Evolutionary conservation across 2,888 invertebrate species (phyloP).

Genomic region (Caenorhabditis becei): DNA sequence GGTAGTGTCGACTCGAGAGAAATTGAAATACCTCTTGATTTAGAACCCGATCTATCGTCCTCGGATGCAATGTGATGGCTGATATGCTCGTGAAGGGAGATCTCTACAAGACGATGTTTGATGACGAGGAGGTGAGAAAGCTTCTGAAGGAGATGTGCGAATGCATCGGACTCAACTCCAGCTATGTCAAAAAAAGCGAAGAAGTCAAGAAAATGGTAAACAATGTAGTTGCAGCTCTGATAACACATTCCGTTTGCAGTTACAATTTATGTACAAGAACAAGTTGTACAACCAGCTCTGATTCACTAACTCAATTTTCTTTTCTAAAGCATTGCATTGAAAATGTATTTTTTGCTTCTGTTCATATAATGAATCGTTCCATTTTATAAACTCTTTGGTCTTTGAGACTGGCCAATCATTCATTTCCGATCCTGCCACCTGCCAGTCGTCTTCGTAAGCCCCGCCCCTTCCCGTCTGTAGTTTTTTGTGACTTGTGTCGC

Average conservation of each 20-base stretch:
- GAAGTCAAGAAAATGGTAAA: constrained; percentile 32
- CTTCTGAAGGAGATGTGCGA: constrained; percentile 20
- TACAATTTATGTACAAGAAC: constrained; percentile 22
- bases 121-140: background rate
- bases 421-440: too few species aligned
- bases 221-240: background rate
- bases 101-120: constrained; percentile 3
- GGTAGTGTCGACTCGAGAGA: background rate
- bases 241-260: constrained; percentile 12
- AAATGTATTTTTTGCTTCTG: too few species aligned
- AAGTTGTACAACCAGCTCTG: constrained; percentile 18
- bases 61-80: constrained; percentile 20
- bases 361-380: too few species aligned
- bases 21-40: background rate
- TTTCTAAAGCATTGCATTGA: background rate
- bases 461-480: constrained; percentile 8
- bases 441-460: too few species aligned
- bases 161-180: constrained; percentile 34
- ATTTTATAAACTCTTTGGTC: too few species aligned
- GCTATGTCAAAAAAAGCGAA: constrained; percentile 34
- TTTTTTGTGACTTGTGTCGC: constrained; percentile 21
- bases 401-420: too few species aligned
- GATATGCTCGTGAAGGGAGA: constrained; percentile 6
- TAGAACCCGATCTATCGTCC: constrained; percentile 17
- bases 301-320: background rate